phyloP scores from a whole-genome alignment of 2,888 invertebrate species.

The Thera obeliscata region DNA sequence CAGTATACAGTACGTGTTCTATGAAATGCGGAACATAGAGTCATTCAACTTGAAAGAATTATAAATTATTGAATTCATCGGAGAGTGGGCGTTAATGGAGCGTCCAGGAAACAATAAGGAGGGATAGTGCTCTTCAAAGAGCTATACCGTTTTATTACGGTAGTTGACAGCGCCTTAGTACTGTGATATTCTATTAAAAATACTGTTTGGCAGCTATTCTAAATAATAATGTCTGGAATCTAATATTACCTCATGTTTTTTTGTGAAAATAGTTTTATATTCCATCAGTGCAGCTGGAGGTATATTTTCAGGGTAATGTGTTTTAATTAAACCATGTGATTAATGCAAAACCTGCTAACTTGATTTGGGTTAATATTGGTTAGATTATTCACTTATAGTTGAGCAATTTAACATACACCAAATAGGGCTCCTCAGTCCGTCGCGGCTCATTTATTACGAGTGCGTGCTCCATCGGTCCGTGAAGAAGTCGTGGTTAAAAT shows the following conservation, averaged over 20 bases:
- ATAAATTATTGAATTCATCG: slow-evolving; percentile 38
- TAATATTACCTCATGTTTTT: not conserved
- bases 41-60: slow-evolving; percentile 37
- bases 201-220: not conserved
- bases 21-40: slow-evolving; percentile 31
- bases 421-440: slow-evolving; percentile 48
- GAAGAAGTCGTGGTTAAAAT: slow-evolving; percentile 61
- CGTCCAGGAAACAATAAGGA: slow-evolving; percentile 44
- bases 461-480: slow-evolving; percentile 59
- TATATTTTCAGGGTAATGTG: slow-evolving; percentile 13
- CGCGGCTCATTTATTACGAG: slow-evolving; percentile 61
- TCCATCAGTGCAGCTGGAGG: slow-evolving; percentile 3
- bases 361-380: slow-evolving; percentile 30
- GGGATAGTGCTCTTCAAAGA: slow-evolving; percentile 35
- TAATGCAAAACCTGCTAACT: slow-evolving; percentile 15
- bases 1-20: slow-evolving; percentile 24
- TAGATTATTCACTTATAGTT: slow-evolving; percentile 32
- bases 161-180: slow-evolving; percentile 29
- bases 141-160: slow-evolving; percentile 35
- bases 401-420: slow-evolving; percentile 35
- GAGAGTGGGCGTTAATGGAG: slow-evolving; percentile 42
- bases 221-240: slow-evolving; percentile 3
- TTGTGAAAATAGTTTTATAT: not conserved
- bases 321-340: slow-evolving; percentile 10
- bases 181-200: slow-evolving; percentile 2